Evolutionary conservation across 2,113 vertebrate genomes (phyloP).

Genomic region (Callospermophilus lateralis): DNA sequence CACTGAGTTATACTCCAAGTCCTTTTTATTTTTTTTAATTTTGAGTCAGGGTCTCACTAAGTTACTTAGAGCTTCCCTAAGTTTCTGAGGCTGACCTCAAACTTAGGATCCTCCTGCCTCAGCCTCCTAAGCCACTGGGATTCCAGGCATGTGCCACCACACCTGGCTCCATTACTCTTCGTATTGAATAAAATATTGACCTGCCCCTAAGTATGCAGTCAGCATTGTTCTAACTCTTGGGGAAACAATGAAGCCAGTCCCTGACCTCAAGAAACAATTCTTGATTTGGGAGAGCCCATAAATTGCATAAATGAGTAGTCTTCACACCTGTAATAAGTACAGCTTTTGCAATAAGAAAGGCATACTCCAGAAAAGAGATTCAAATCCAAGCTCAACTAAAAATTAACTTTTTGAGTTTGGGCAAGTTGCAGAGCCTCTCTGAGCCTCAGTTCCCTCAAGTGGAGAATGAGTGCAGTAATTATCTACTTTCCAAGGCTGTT

Average conservation of each 20-base stretch:
- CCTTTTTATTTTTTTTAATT: no score
- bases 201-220: neutral
- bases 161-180: neutral
- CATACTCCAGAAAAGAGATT: neutral
- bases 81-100: no score
- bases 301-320: conserved; percentile 40
- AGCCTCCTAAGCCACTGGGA: no score
- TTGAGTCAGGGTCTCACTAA: no score
- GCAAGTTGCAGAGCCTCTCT: conserved; percentile 4
- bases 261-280: neutral
- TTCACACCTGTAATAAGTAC: neutral
- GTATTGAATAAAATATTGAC: neutral
- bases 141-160: no score
- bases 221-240: neutral
- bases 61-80: no score
- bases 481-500: conserved; percentile 36
- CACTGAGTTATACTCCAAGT: no score
- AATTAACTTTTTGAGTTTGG: conserved; percentile 14
- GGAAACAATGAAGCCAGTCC: conserved; percentile 1
- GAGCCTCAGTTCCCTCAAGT: neutral
- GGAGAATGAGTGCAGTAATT: neutral
- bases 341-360: neutral
- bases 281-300: neutral
- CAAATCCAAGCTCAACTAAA: conserved; percentile 30
- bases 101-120: no score